phyloP scores from a whole-genome alignment of 2,113 vertebrate species.

The Brachionichthys hirsutus region DNA sequence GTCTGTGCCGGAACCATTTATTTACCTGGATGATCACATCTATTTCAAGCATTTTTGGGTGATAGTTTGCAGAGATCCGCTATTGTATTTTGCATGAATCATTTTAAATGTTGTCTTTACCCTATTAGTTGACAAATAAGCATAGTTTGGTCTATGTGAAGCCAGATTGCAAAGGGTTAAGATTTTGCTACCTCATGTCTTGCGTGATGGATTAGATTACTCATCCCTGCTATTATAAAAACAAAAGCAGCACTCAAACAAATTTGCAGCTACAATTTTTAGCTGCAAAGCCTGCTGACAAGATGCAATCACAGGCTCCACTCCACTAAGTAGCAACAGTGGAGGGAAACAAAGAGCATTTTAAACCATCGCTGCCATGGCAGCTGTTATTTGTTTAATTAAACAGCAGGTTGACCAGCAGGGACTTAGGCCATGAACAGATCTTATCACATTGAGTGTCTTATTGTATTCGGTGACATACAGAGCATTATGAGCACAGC shows the following conservation, averaged over 20 bases:
- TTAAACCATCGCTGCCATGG: slow-evolving; percentile 17
- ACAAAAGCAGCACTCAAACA: slow-evolving; percentile 34
- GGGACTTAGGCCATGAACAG: slow-evolving; percentile 17
- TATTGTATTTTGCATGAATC: background rate
- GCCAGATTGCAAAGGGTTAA: slow-evolving; percentile 30
- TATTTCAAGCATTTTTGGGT: background rate
- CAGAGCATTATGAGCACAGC: slow-evolving; percentile 65
- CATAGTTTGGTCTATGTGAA: background rate
- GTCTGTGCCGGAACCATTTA: slow-evolving; percentile 29
- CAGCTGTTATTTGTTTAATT: slow-evolving; percentile 48
- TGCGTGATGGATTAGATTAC: slow-evolving; percentile 52
- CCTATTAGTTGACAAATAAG: no score
- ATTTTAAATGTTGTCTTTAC: background rate
- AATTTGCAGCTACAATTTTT: slow-evolving; percentile 15
- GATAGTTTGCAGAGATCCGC: background rate
- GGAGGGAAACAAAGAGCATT: slow-evolving; percentile 25
- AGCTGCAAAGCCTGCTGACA: slow-evolving; percentile 13
- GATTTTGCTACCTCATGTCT: slow-evolving; percentile 23
- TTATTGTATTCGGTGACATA: slow-evolving; percentile 42
- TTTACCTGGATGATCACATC: slow-evolving; percentile 18
- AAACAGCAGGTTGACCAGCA: slow-evolving; percentile 54
- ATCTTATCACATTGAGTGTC: slow-evolving; percentile 46
- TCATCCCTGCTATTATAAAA: slow-evolving; percentile 37
- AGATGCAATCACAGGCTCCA: slow-evolving; percentile 33
- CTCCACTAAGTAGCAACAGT: slow-evolving; percentile 9